Percentiles rank a stretch among this genome's conserved stretches.
Conservation (phyloP, 1,140 invertebrate genomes). For the Ceratina australensis region DNA sequence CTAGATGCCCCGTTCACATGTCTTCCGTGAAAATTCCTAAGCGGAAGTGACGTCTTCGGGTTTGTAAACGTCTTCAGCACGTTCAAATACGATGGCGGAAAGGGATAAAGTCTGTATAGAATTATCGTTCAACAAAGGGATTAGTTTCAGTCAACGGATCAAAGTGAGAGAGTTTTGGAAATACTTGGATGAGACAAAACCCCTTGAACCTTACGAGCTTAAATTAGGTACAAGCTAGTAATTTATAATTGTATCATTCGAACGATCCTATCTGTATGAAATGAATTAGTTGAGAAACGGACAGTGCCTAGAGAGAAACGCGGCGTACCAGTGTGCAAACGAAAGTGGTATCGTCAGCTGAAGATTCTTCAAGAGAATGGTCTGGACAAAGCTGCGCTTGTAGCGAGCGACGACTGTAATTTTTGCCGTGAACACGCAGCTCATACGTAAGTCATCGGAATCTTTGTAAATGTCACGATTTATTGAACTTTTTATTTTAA, state of each 20-base stretch:
- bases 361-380: conserved; percentile 45
- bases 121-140: conserved; percentile 47
- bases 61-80: background rate
- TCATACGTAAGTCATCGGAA: conserved; percentile 12
- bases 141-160: conserved; percentile 35
- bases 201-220: conserved; percentile 30
- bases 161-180: conserved; percentile 67
- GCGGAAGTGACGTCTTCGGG: conserved; percentile 29
- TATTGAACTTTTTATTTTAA: too few species aligned
- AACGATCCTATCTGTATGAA: background rate
- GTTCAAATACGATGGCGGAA: conserved; percentile 12
- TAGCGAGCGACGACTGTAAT: conserved; percentile 27
- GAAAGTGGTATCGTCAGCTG: conserved; percentile 53
- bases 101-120: conserved; percentile 32
- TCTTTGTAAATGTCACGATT: too few species aligned
- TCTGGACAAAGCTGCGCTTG: conserved; percentile 54
- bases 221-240: background rate
- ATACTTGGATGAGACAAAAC: conserved; percentile 47
- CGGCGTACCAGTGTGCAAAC: background rate
- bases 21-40: background rate
- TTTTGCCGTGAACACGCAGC: conserved; percentile 16
- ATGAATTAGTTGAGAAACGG: background rate
- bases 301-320: background rate
- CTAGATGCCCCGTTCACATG: conserved; percentile 25
- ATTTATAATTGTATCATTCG: too few species aligned